Percentiles rank a stretch among this genome's conserved stretches.
Evolutionary conservation across 2,888 invertebrate genomes (phyloP).

Genomic region (Hirtodrosophila confusa): DNA sequence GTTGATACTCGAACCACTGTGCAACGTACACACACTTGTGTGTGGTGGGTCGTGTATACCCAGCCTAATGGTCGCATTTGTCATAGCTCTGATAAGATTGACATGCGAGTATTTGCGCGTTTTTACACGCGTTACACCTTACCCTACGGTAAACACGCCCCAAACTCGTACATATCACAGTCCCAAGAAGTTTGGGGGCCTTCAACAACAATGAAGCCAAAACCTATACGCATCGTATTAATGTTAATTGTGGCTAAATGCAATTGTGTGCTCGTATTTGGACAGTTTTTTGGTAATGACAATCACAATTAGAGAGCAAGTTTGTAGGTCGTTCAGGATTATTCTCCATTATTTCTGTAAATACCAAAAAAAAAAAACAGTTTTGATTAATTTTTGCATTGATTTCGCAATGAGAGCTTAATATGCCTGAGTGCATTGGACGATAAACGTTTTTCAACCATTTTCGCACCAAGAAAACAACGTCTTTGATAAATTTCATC

Average conservation of each 20-base stretch:
- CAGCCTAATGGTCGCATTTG: constrained; percentile 54
- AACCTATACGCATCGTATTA: constrained; percentile 32
- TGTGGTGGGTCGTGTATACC: constrained; percentile 10
- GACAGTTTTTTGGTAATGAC: constrained; percentile 32
- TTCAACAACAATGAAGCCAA: constrained; percentile 32
- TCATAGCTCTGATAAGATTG: constrained; percentile 65
- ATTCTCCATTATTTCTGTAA: constrained; percentile 6
- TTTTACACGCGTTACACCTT: constrained; percentile 60
- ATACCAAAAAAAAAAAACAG: too few relatives aligned
- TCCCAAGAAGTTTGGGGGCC: constrained; percentile 25
- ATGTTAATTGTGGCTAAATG: constrained; percentile 42
- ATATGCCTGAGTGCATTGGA: too few relatives aligned
- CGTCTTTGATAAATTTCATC: too few relatives aligned
- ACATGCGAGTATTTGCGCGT: constrained; percentile 45
- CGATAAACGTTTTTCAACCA: too few relatives aligned
- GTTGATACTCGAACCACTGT: constrained; percentile 23
- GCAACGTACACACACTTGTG: constrained; percentile 5
- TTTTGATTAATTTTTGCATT: too few relatives aligned
- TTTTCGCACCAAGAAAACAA: too few relatives aligned
- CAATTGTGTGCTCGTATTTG: constrained; percentile 24
- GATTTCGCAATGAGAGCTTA: too few relatives aligned
- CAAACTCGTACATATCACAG: constrained; percentile 10
- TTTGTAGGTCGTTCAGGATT: constrained; percentile 49
- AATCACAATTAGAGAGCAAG: constrained; percentile 26
- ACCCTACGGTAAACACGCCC: constrained; percentile 22